Base-by-base conservation (phyloP, 2,113 vertebrate genomes). In the Halichoerus grypus region DNA sequence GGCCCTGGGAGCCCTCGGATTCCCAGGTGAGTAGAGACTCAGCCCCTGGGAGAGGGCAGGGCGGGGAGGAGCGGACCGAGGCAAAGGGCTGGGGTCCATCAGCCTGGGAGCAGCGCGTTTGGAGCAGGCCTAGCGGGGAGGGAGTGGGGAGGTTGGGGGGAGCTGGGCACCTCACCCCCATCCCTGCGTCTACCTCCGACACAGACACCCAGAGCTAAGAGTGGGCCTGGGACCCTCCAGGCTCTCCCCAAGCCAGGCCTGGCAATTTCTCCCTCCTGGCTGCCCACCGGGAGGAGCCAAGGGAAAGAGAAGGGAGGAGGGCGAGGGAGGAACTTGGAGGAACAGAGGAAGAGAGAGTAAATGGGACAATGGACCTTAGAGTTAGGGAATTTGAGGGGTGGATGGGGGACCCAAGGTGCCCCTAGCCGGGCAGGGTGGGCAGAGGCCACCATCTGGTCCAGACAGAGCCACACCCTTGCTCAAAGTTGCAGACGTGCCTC, bases 1-100 rank as follows among this genome's bases (percentile, higher is more conserved):
- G 51, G 97, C 98, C 65, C 91, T 98, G 21, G 97, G 97, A 84
- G 97, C 96, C 89, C 94, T 98, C 80, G 96, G 98, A 63, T 98
- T 55, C 69, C 98, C 71, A 97, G 96, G 96, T 97, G 81, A 76
- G 82, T 46, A 33, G 18, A 61, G 46, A 13, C 16, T 28, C 71
- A 13, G 42, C 16, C 39, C 63, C 81, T 12, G n/a, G n/a, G n/a
- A 83, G 53, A 36, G 36, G 59, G 18, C 11, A 7, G 18, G 31
- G 61, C 1, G 2, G 15, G 18, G 2, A 12, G 28, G 36, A n/a
- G 33, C 59, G 33, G 39, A 46, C 71, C 16, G 42, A 9, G 42
- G 10, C 22, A 13, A 69, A 77, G 14, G 46, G 53, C 22, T 7
- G 21, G 4, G 22, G 42, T 4, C 65, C 22, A 0, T 63, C 36